Evolutionary conservation across 1,140 invertebrate genomes (phyloP), one percentile per base, ranked within the genome.

Genomic region (Chironomus tepperi): DNA sequence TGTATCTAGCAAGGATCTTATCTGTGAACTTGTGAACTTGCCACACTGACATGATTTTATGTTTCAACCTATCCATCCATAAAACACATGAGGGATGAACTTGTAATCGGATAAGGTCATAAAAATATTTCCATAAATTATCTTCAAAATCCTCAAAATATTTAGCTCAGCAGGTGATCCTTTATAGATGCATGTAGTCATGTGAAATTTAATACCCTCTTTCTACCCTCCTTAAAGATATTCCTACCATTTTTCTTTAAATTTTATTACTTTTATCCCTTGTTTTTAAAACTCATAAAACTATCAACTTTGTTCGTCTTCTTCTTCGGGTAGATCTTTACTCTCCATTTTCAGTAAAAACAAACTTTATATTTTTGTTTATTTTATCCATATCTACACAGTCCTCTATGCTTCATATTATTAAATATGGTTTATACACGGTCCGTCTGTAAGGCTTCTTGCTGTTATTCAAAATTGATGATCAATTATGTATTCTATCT

Each of bases 121-220:
- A 9, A 70, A 70, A 70, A 70, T 70, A 21, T 70, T 70, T 19
- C 19, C 16, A 70, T 70, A 70, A 70, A 70, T 70, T 70, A 70
- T 70, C 65, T 7, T 70, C 8, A 70, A 70, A 18, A 70, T 70
- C 65, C 18, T 19, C 19, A 70, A 70, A 70, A 67, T 19, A n/a
- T 57, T n/a, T 57, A 57, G n/a, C 65, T 70, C 65, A 16, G 65
- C 65, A 70, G 19, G 65, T 18, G 65, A 70, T 70, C 47, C 47
- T 57, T 12, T 5, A 5, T 57, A n/a, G 0, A 57, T 57, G 47
- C n/a, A n/a, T n/a, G n/a, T 15, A n/a, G 12, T 57, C 65, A 21
- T 21, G 16, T 70, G 65, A 70, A 70, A 70, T 70, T 18, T 70
- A 70, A 70, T 70, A 70, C 18, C 19, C n/a, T 57, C 18, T 70